Evolutionary conservation across 2,888 invertebrate species (phyloP).

Genomic region (Drosophila mayaguana): DNA sequence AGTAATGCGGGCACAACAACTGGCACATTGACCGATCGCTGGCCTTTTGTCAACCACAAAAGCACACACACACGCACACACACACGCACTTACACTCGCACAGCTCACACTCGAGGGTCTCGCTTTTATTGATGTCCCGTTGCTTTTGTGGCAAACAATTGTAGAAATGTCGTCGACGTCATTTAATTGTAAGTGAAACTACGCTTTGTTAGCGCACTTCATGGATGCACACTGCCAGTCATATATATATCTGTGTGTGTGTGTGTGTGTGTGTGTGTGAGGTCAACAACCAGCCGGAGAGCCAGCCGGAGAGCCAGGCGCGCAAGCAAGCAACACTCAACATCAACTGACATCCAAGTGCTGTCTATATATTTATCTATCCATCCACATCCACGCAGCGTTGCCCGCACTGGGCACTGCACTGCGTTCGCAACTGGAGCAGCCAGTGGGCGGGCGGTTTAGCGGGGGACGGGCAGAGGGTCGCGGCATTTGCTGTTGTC

Average conservation of each 20-base stretch:
- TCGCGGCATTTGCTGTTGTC: conserved; percentile 65
- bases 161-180: conserved; percentile 77
- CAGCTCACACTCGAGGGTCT: conserved; percentile 58
- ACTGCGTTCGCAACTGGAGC: conserved; percentile 18
- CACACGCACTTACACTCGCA: conserved; percentile 6
- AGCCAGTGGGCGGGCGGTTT: neutral
- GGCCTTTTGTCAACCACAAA: conserved; percentile 55
- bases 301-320: conserved; percentile 12
- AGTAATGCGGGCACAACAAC: conserved; percentile 74
- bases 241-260: conserved; percentile 20
- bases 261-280: conserved; percentile 44
- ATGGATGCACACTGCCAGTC: conserved; percentile 12
- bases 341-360: conserved; percentile 66
- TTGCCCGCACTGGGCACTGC: conserved; percentile 19
- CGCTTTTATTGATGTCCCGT: conserved; percentile 78
- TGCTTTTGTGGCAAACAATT: conserved; percentile 74
- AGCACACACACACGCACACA: conserved; percentile 10
- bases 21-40: conserved; percentile 78
- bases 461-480: neutral
- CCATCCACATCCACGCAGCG: conserved; percentile 32
- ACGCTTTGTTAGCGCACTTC: conserved; percentile 65
- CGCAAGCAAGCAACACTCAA: conserved; percentile 65
- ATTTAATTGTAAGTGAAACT: conserved; percentile 82
- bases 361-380: conserved; percentile 66
- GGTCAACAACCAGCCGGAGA: conserved; percentile 67